A percentile compares a stretch with the other conserved stretches of the same genome.
Evolutionary conservation across 2,888 invertebrate genomes (phyloP).

Genomic region (Cephus sareptanus): DNA sequence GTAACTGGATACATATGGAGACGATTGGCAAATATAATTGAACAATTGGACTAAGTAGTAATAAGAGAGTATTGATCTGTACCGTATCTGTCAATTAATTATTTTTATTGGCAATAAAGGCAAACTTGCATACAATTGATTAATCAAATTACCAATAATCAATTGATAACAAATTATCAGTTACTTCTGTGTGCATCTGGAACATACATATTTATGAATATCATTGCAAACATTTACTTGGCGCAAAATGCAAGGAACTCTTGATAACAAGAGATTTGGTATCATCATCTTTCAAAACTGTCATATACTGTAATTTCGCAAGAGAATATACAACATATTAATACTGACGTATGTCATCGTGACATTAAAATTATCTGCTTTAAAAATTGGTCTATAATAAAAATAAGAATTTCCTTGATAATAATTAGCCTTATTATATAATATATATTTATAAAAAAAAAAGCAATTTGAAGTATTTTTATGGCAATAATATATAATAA

Average conservation of each 20-base stretch:
- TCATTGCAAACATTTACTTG: background rate
- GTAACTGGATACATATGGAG: too few relatives aligned
- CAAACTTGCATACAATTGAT: background rate
- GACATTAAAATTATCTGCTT: background rate
- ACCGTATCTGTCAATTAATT: background rate
- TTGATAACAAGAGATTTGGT: background rate
- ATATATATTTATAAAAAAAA: too few relatives aligned
- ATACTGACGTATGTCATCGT: background rate
- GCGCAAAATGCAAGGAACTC: background rate
- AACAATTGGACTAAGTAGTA: background rate
- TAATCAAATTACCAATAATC: background rate
- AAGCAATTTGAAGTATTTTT: background rate
- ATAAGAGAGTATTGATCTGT: background rate
- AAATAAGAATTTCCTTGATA: background rate
- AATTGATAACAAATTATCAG: background rate
- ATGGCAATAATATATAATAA: background rate
- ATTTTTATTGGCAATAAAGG: background rate
- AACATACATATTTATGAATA: background rate
- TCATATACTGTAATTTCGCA: background rate
- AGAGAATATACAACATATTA: background rate
- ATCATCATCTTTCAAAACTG: background rate
- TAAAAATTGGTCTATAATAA: background rate
- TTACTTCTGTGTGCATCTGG: background rate
- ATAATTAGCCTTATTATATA: background rate
- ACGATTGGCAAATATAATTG: background rate